phyloP scores from a whole-genome alignment of 1,140 invertebrate species.

The Octopus sinensis region DNA sequence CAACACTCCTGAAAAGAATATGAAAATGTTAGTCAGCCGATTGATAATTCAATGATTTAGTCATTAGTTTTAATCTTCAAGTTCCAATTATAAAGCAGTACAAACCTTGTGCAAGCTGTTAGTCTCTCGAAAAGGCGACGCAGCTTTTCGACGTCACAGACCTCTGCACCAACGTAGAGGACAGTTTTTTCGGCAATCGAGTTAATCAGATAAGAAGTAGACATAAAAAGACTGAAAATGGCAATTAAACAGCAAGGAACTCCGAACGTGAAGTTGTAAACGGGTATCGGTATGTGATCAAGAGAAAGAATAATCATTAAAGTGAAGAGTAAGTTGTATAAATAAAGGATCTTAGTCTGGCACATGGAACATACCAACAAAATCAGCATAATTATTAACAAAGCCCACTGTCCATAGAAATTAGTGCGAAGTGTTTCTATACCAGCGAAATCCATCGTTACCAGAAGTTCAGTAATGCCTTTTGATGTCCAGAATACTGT shows the following conservation, averaged over 20 bases:
- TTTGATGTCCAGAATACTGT: constrained; percentile 37
- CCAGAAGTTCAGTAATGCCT: constrained; percentile 26
- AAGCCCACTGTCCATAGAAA: constrained; percentile 42
- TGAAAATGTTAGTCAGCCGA: neutral
- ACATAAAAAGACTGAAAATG: constrained; percentile 30
- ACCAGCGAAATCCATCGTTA: constrained; percentile 23
- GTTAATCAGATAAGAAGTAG: constrained; percentile 37
- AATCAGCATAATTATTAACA: constrained; percentile 29
- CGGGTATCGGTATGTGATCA: constrained; percentile 35
- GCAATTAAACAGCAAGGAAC: constrained; percentile 30
- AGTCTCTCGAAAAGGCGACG: constrained; percentile 28
- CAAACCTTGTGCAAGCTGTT: constrained; percentile 6
- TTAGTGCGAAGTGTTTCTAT: constrained; percentile 18
- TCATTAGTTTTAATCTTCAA: neutral
- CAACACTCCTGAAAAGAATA: constrained; percentile 12
- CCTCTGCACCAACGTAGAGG: constrained; percentile 37
- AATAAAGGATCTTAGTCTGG: constrained; percentile 33
- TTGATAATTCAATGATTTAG: neutral
- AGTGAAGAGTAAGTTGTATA: constrained; percentile 36
- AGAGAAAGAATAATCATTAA: constrained; percentile 33
- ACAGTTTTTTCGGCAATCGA: constrained; percentile 43
- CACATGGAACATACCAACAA: constrained; percentile 30
- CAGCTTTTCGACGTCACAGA: constrained; percentile 10
- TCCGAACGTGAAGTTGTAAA: constrained; percentile 40
- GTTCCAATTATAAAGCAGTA: neutral